Base-by-base conservation (phyloP, 1,140 invertebrate species). In the Megalonaias nervosa region DNA sequence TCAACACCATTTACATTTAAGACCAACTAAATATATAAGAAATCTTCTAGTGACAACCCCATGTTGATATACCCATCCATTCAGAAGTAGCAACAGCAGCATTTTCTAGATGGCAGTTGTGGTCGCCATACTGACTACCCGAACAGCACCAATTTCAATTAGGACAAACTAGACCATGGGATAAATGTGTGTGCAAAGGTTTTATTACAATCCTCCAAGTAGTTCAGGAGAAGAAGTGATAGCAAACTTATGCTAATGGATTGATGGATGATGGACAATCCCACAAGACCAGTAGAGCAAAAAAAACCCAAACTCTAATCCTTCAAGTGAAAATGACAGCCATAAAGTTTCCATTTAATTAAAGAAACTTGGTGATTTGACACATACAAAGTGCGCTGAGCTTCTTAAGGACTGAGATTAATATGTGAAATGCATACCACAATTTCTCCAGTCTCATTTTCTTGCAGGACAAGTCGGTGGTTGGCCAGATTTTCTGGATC, bases 391-490 rank as follows among this genome's bases (percentile, higher is more conserved):
- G 11, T 16, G 3, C 19, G 9, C 1, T 31, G 2, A 67, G 17
- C 26, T 19, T 26, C 2, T 23, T 2, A n/a, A 71, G n/a, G 11
- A 14, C 56, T 17, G 59, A 71, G 31, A 21, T 23, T 26, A 17
- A 57, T 13, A 61, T 38, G 56, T 15, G 19, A 65, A 56, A 77
- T 67, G 82, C 91, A 87, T 90, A 93, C 92, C 85, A 91, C 88
- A 79, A 94, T 93, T 82, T 93, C 93, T 70, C 92, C 93, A 19
- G 92, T 93, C 84, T 94, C 93, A 89, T 93, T 94, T 86, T 94
- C 93, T 86, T 94, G 93, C 38, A 94, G 86, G 21, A 94, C 92
- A 74, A 94, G 90, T 67, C 90, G 87, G 67, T 91, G 92, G 67
- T 88, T 88, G 69, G 86, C 82, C 21, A 89, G 77, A 71, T 89